Evolutionary conservation across 2,797 vertebrate species (phyloP), one percentile per base, ranked within the genome.

Genomic region (Chelmon rostratus): DNA sequence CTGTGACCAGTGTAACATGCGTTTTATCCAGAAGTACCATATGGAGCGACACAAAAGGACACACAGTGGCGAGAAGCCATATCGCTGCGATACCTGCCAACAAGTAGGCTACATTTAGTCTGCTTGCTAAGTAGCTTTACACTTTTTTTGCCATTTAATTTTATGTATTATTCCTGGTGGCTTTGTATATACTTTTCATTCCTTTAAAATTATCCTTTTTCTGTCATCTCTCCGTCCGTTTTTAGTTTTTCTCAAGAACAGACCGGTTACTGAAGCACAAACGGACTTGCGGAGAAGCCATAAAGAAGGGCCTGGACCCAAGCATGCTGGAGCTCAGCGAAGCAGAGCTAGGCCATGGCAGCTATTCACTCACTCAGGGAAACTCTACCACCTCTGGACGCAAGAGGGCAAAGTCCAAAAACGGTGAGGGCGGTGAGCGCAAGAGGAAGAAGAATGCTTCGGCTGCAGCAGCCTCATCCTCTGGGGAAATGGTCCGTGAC

Each of bases 21-120:
- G 99, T 83, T 99, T 99, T 93, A 99, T 99, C 93, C 98, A 99
- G 95, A 99, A 99, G 94, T 99, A 99, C 94, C 98, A 99, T 79
- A 99, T 99, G 98, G 98, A 99, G 90, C 93, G 98, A 90, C 98
- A 99, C 95, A 99, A 99, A 94, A 96, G 98, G 92, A 99, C 98
- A 25, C 98, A 99, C 93, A 99, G 98, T 35, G 98, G 98, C 95
- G 98, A 99, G 96, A 99, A 99, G 97, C 98, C 98, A 95, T 99
- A 99, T 92, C 97, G 98, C 93, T 99, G 98, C 90, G 98, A 99
- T 88, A 98, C 97, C 89, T 99, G 98, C 95, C 98, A 98, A 96
- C 98, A 97, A 94, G 96, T 97, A 91, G 35, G 90, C 52, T 31
- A 49, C 40, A 7, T 70, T 11, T 68, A 52, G 42, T 59, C n/a